Conservation (phyloP, 2,888 invertebrate genomes). For the Eucriotettix oculatus region DNA sequence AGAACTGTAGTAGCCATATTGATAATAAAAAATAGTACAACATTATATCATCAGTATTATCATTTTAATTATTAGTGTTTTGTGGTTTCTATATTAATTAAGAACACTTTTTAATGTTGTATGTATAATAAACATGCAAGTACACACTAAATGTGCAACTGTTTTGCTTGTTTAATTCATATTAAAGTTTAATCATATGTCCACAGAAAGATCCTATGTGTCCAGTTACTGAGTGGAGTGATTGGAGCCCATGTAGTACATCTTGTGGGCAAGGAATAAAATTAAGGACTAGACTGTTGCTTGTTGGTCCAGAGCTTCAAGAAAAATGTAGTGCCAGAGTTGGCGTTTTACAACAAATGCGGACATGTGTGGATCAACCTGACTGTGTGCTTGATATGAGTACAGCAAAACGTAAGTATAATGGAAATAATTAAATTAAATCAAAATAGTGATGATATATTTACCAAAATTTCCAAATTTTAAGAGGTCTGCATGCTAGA, state of each 20-base stretch:
- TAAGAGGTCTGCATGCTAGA: constrained; percentile 69
- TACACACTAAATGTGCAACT: no score
- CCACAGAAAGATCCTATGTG: constrained; percentile 27
- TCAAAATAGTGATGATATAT: not conserved
- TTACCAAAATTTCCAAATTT: constrained; percentile 11
- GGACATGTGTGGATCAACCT: constrained; percentile 45
- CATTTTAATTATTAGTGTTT: no score
- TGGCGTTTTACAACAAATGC: constrained; percentile 53
- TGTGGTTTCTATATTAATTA: no score
- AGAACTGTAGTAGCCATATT: no score
- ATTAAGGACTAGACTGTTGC: constrained; percentile 50
- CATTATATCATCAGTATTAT: no score
- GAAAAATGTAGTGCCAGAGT: constrained; percentile 47
- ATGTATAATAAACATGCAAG: no score
- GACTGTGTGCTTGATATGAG: constrained; percentile 56
- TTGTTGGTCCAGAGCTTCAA: constrained; percentile 47
- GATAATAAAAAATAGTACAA: no score
- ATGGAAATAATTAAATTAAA: not conserved
- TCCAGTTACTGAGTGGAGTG: constrained; percentile 75
- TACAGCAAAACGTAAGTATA: constrained; percentile 52
- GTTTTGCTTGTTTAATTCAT: no score
- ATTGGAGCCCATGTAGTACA: constrained; percentile 84
- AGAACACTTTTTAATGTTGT: no score
- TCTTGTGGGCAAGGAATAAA: constrained; percentile 71
- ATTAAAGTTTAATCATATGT: not conserved